Conservation (phyloP, 1,140 invertebrate genomes). For the Drosophila tristis region DNA sequence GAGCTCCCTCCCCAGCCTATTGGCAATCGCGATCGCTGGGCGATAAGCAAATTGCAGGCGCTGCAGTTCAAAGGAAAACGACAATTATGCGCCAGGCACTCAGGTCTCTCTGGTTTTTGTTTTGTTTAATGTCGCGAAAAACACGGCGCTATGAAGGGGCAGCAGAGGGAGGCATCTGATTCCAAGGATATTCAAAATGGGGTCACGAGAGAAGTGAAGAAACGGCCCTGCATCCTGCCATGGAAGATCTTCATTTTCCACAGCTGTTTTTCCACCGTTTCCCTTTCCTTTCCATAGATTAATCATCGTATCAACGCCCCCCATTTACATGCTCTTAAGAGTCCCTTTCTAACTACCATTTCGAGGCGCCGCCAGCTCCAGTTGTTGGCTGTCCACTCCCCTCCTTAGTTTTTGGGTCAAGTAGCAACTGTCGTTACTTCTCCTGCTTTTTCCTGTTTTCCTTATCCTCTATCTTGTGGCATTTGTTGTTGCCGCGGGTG, state of each 20-base stretch:
- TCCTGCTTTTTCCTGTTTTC: slow-evolving; percentile 6
- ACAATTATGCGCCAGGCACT: slow-evolving; percentile 76
- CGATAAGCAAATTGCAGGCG: slow-evolving; percentile 84
- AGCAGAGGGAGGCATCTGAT: slow-evolving; percentile 6
- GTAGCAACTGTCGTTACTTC: slow-evolving; percentile 52
- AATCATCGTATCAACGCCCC: too few relatives aligned
- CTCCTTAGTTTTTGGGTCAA: slow-evolving; percentile 63
- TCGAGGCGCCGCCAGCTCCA: too few relatives aligned
- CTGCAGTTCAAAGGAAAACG: slow-evolving; percentile 81
- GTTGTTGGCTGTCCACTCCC: not conserved
- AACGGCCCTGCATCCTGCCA: too few relatives aligned
- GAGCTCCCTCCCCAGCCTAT: slow-evolving; percentile 46
- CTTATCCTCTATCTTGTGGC: slow-evolving; percentile 34
- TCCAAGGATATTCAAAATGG: too few relatives aligned
- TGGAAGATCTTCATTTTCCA: too few relatives aligned
- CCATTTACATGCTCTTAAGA: too few relatives aligned
- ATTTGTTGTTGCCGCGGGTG: slow-evolving; percentile 73
- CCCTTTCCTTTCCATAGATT: too few relatives aligned
- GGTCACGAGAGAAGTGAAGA: too few relatives aligned
- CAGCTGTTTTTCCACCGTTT: too few relatives aligned
- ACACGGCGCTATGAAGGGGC: slow-evolving; percentile 54
- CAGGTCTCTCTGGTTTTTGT: slow-evolving; percentile 25
- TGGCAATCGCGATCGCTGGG: slow-evolving; percentile 70
- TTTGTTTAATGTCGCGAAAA: slow-evolving; percentile 38
- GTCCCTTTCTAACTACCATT: too few relatives aligned